These are phyloP conservation scores for Puffinus mauretanicus DNA, from an alignment of 2,113 vertebrate genomes.

Conservation along the genomic window DNA sequence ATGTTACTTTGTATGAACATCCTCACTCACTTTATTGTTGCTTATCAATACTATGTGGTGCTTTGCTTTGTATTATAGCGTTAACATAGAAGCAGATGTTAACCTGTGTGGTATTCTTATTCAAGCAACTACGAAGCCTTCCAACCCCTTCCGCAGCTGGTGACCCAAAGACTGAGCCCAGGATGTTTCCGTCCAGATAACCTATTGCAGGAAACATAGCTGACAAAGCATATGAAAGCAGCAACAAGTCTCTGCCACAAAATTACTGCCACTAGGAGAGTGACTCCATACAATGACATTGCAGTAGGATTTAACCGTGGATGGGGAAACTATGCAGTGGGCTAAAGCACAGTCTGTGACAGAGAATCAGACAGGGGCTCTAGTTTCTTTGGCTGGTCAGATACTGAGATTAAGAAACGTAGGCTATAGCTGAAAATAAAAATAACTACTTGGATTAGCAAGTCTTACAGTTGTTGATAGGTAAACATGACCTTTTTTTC, in stretches of 20 bases:
- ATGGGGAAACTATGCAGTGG: neutral
- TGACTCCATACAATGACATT: neutral
- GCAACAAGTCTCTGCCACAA: neutral
- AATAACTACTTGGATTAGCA: neutral
- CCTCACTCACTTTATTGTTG: neutral
- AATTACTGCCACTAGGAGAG: neutral
- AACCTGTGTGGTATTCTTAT: neutral
- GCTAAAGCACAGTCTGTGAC: neutral
- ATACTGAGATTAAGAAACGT: neutral
- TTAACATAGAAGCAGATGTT: neutral
- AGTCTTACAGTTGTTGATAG: neutral
- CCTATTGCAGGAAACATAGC: neutral
- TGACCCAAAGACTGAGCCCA: neutral
- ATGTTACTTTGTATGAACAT: neutral
- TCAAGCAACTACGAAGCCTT: neutral
- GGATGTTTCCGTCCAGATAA: neutral
- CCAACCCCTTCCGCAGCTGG: neutral
- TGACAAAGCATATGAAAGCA: neutral
- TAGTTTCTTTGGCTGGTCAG: neutral
- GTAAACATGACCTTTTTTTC: neutral
- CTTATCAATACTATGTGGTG: neutral
- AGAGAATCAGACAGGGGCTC: neutral
- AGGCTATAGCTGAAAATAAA: neutral
- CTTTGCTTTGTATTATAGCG: neutral
- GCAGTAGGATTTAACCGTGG: neutral